These are phyloP conservation scores for Hololepta plana DNA, from an alignment of 2,888 invertebrate genomes.

Conservation along the genomic window DNA sequence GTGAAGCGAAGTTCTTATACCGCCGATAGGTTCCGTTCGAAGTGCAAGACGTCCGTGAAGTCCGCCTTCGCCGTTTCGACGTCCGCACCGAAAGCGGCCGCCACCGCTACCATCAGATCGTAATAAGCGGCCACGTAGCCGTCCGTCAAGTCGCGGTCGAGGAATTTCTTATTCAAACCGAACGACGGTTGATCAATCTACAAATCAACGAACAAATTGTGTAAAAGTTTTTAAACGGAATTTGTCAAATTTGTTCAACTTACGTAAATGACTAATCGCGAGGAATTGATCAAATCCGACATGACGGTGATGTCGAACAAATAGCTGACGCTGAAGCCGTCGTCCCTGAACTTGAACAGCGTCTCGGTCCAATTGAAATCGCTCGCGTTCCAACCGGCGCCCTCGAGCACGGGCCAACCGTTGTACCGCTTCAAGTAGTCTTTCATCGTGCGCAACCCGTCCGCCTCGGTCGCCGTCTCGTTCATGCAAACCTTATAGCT, in stretches of 20 bases:
- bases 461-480: conserved; percentile 59
- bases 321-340: conserved; percentile 78
- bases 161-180: conserved; percentile 69
- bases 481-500: conserved; percentile 81
- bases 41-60: conserved; percentile 60
- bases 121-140: conserved; percentile 75
- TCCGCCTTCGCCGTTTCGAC: conserved; percentile 46
- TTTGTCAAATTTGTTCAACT: too few relatives aligned
- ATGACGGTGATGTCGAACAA: conserved; percentile 81
- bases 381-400: conserved; percentile 48
- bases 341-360: conserved; percentile 59
- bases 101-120: conserved; percentile 74
- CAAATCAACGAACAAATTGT: conserved; percentile 9
- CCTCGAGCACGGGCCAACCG: conserved; percentile 86
- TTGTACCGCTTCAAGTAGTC: conserved; percentile 60
- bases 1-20: conserved; percentile 45
- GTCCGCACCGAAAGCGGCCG: conserved; percentile 69
- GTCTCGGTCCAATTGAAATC: conserved; percentile 67
- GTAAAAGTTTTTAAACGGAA: not conserved
- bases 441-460: conserved; percentile 55
- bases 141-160: conserved; percentile 65
- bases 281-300: conserved; percentile 78
- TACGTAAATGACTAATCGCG: conserved; percentile 70
- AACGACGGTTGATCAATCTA: conserved; percentile 78
- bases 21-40: conserved; percentile 81